These are phyloP conservation scores for Ochotona curzoniae DNA, from an alignment of 2,113 vertebrate species.

Conservation along the genomic window DNA sequence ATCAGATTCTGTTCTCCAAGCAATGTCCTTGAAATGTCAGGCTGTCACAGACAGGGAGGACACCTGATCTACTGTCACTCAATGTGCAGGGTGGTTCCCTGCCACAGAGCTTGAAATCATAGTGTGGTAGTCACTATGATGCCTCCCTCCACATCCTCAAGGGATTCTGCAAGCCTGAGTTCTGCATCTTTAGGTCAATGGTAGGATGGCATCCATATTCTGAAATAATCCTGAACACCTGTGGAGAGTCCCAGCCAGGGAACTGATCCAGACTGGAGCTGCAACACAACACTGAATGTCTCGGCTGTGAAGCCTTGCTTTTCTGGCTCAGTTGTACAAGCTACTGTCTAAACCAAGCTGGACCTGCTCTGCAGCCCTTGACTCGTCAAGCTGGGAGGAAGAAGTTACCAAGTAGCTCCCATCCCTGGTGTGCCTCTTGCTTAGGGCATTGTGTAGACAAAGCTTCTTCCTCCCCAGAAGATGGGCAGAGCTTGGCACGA, in stretches of 20 bases:
- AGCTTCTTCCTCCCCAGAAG: not conserved
- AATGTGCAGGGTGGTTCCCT: not conserved
- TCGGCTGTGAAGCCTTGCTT: not conserved
- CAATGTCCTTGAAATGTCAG: not conserved
- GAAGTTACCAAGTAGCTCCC: too few species aligned
- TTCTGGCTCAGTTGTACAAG: not conserved
- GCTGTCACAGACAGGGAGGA: not conserved
- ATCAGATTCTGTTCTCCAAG: not conserved
- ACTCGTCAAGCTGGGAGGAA: not conserved
- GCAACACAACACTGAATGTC: not conserved
- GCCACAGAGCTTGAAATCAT: not conserved
- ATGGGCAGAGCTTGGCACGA: not conserved
- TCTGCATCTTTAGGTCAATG: not conserved
- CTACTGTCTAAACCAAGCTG: not conserved
- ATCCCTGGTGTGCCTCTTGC: accelerated
- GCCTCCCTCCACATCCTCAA: not conserved
- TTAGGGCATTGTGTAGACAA: not conserved
- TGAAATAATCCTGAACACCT: not conserved
- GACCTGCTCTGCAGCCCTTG: not conserved
- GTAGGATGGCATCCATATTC: not conserved
- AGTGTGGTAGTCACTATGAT: not conserved
- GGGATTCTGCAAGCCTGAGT: not conserved
- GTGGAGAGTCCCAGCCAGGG: not conserved
- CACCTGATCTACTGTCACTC: not conserved
- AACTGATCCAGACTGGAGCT: not conserved